phyloP scores from a whole-genome alignment of 2,888 invertebrate species.

The Diaperis boleti region DNA sequence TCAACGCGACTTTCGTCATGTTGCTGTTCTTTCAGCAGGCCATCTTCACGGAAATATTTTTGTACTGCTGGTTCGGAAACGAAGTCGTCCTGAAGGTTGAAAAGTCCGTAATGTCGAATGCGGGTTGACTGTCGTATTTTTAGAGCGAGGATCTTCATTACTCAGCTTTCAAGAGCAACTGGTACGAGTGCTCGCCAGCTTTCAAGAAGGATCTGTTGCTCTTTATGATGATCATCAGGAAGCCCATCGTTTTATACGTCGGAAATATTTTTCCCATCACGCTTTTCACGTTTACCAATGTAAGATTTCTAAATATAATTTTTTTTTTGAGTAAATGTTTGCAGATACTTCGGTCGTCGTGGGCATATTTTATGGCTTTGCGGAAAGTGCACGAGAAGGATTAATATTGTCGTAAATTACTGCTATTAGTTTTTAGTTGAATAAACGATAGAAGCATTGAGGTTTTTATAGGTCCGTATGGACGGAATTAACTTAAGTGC shows the following conservation, averaged over 20 bases:
- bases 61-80: conserved; percentile 40
- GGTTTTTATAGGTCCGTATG: no score
- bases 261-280: conserved; percentile 31
- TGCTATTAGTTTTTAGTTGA: no score
- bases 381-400: no score
- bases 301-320: no score
- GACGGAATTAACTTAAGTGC: no score
- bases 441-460: no score
- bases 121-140: conserved; percentile 8
- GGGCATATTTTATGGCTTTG: conserved; percentile 33
- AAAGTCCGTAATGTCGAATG: no score
- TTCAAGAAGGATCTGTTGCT: conserved; percentile 28
- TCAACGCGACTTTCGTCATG: conserved; percentile 15
- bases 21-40: conserved; percentile 10
- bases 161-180: conserved; percentile 2
- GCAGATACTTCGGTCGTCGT: conserved; percentile 29
- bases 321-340: no score
- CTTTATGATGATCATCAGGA: conserved; percentile 27
- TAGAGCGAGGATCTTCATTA: conserved; percentile 18
- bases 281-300: conserved; percentile 30
- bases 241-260: conserved; percentile 26
- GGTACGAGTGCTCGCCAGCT: conserved; percentile 12
- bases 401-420: no score
- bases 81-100: conserved; percentile 40
- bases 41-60: conserved; percentile 31